phyloP scores from a whole-genome alignment of 1,140 invertebrate species.

The Apolygus lucorum region DNA sequence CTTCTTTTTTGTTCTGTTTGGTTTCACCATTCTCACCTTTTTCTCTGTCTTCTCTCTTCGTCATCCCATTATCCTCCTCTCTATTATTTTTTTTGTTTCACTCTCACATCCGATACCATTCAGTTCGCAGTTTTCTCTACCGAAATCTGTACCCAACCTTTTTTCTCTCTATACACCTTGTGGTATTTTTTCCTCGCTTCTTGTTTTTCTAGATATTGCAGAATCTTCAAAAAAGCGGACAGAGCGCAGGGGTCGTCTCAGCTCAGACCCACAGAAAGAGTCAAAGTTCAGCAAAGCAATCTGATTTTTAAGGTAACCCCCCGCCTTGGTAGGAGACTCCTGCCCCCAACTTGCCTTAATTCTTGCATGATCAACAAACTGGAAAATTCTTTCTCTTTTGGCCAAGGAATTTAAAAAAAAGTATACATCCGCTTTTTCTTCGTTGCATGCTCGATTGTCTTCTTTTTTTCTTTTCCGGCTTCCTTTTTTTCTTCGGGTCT shows the following conservation, averaged over 20 bases:
- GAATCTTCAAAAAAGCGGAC: slow-evolving; percentile 93
- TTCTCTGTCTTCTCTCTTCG: slow-evolving; percentile 29
- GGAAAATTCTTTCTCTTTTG: slow-evolving; percentile 19
- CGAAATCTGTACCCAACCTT: slow-evolving; percentile 34
- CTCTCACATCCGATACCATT: slow-evolving; percentile 27
- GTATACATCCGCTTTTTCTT: slow-evolving; percentile 10
- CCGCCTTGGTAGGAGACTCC: slow-evolving; percentile 24
- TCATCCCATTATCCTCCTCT: slow-evolving; percentile 34
- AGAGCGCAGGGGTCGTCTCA: slow-evolving; percentile 83
- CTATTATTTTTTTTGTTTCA: slow-evolving; percentile 27
- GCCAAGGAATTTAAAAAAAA: too few species aligned
- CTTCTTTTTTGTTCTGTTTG: slow-evolving; percentile 33
- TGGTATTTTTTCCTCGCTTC: slow-evolving; percentile 34
- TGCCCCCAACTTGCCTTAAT: slow-evolving; percentile 15
- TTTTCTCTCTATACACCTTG: slow-evolving; percentile 41
- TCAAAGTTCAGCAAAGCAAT: slow-evolving; percentile 82
- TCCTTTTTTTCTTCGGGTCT: not conserved
- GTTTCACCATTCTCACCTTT: slow-evolving; percentile 32
- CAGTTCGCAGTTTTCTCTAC: slow-evolving; percentile 18
- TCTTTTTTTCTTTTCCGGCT: not conserved
- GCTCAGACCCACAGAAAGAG: slow-evolving; percentile 77
- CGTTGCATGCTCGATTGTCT: slow-evolving; percentile 22
- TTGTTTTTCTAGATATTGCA: slow-evolving; percentile 84
- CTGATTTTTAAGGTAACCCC: slow-evolving; percentile 93
- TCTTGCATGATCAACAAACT: slow-evolving; percentile 16